Evolutionary conservation across 2,797 vertebrate species (phyloP), one percentile per base, ranked within the genome.

Genomic region (Eulemur mongoz): DNA sequence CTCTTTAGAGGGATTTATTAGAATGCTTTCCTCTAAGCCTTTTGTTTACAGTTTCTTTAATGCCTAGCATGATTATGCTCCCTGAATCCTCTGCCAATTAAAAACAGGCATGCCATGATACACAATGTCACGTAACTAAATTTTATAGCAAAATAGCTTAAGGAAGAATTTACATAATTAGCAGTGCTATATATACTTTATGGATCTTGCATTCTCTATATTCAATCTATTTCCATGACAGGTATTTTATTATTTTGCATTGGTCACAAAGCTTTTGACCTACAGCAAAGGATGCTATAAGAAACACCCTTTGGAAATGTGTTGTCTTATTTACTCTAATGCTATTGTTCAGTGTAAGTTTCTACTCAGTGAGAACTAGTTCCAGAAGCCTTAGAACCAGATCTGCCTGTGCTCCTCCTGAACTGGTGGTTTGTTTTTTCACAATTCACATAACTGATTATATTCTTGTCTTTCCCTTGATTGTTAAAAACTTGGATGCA

Each of bases 41-140:
- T 80, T 70, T 81, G 38, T 65, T 70, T 92, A n/a, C 14, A 80
- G 5, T 70, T 93, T 90, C 32, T 52, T 95, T 70, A 91, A 93
- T 76, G 14, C 4, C 40, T 38, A 50, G 57, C 8, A 32, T 57
- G 27, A 85, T 75, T 79, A 63, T 52, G 20, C 45, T 92, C 5
- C 50, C 35, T 75, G 63, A 65, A 76, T 72, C 14, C 5, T 82
- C 81, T 80, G 65, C 50, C 70, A 93, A 27, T 83, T 78, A 94
- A 79, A 95, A 93, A 84, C n/a, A 97, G n/a, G 27, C 52, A 85
- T 32, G 14, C 25, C 20, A 38, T 86, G 27, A 30, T 75, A 75
- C 18, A 80, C 27, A 57, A 35, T 30, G 73, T 7, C 86, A 94
- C 57, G 54, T 40, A 90, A 95, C 23, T 91, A 32, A 69, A 82